Evolutionary conservation across 2,888 invertebrate genomes (phyloP), one percentile per base, ranked within the genome.

Genomic region (Alloplasta piceator): DNA sequence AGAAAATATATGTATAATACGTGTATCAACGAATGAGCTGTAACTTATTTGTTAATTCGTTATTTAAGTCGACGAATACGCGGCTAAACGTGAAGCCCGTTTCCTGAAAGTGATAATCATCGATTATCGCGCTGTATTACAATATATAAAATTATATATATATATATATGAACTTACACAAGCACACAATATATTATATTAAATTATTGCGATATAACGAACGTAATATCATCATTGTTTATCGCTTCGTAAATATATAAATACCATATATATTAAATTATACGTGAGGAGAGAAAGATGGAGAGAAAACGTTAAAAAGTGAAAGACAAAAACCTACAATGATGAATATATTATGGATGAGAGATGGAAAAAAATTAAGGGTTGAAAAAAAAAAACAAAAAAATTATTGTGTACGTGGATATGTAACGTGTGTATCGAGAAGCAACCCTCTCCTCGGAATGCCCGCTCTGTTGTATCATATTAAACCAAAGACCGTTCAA

Each of bases 401-500:
- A 78, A 83, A 78, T 66, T 61, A 83, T 75, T 71, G 84, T 83
- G 82, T 82, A 84, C 82, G 81, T 84, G 84, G 79, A 85, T 82
- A 85, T 86, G 84, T 86, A 84, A 83, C 80, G 85, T 82, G 80
- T 84, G 75, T 77, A 81, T 80, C 63, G 80, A 79, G 74, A 73
- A 84, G 77, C 70, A 26, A 26, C 76, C 74, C 64, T 75, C 70
- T 77, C 66, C 52, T 71, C 80, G 75, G 83, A 82, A 78, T 71
- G 73, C 82, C 85, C 85, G 74, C 80, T 85, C 84, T 86, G 87
- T 90, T 91, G 90, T 91, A 91, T 89, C 87, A 90, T 91, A 91
- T 90, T 91, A 91, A 91, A 91, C 91, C 91, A 91, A 91, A 91
- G 91, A 91, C 86, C 89, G 86, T 90, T 90, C 86, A 88, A 89